Evolutionary conservation across 2,113 vertebrate genomes (phyloP), one percentile per base, ranked within the genome.

Genomic region (Limanda limanda): DNA sequence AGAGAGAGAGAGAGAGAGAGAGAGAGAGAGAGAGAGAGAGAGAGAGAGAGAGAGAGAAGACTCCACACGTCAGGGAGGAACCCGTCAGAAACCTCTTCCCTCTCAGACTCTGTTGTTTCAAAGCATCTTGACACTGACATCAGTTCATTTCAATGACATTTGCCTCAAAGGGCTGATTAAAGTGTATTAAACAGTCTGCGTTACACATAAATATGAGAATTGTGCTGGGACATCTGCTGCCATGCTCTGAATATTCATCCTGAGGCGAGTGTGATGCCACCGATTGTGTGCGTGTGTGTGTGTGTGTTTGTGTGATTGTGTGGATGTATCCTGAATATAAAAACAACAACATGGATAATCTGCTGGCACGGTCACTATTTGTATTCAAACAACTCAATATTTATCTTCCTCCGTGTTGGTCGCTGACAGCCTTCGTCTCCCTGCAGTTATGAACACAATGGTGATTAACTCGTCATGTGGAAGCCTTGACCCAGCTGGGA

Each of bases 401-500:
- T 77, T 64, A 55, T 81, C 48, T 86, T 69, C 76, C 58, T 74
- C 74, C 77, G 6, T 42, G 57, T 57, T 70, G 55, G 73, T 79
- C 65, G 66, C 37, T 55, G 58, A 59, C 61, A 67, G 70, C 31
- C 31, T 31, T 7, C 31, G 31, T 31, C 31, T 77, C 20, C 10
- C 64, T 52, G 57, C 72, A 67, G 56, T 79, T 47, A 40, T 70
- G 65, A 40, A 74, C 79, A 54, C 37, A 27, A 18, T 21, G 51
- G 63, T 79, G 40, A 81, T 81, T 72, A 81, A 71, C 67, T 42
- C 1, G 35, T 82, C 57, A 76, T 62, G 73, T 86, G 76, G 72
- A 64, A 62, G 78, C 71, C 70, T 57, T 76, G 61, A 74, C 61
- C 62, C 67, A 78, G 62, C 21, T 51, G 27, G 31, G 66, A 40